Conservation (phyloP, 2,113 vertebrate species). For the Sylvia atricapilla region DNA sequence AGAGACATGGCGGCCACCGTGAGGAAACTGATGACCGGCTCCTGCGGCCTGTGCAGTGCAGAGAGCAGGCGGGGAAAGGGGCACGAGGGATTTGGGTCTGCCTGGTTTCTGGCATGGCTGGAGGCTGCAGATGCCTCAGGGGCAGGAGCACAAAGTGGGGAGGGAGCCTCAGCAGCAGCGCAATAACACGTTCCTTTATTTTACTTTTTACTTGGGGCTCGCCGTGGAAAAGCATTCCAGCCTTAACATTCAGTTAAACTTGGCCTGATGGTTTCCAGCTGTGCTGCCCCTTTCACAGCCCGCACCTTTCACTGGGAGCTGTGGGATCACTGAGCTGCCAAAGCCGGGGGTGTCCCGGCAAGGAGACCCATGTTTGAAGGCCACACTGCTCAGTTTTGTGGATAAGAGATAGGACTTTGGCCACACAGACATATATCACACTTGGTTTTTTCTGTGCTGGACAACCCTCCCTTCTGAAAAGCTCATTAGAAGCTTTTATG, state of each 20-base stretch:
- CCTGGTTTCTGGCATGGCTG: not conserved
- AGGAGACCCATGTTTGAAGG: not conserved
- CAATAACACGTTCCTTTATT: not conserved
- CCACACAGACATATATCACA: not conserved
- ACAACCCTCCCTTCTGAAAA: not conserved
- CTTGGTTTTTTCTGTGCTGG: not conserved
- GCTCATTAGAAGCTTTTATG: not conserved
- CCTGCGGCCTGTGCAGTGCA: fast-evolving
- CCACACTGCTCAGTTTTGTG: not conserved
- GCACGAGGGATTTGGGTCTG: not conserved
- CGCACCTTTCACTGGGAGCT: not conserved
- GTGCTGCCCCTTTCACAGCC: not conserved
- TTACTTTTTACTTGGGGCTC: not conserved
- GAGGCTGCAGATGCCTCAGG: fast-evolving
- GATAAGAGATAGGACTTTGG: not conserved
- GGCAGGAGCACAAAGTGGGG: not conserved
- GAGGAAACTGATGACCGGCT: not conserved
- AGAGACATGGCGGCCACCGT: fast-evolving
- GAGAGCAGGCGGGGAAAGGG: not conserved
- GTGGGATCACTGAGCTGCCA: fast-evolving
- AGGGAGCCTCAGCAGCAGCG: not conserved
- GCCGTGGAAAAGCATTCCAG: not conserved
- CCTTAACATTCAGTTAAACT: not conserved
- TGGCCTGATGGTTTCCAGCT: not conserved
- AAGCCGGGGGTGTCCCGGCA: fast-evolving